Conservation (phyloP, 2,113 vertebrate genomes). For the rat (Rattus norvegicus) region GRCr8 NC_086029.1:60276001-60276500, state of each 20-base stretch:
- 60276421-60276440: background rate
- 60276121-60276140: background rate
- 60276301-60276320: background rate
- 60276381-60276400: background rate
- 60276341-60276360: background rate
- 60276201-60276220: background rate
- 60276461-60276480: background rate
- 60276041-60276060: background rate
- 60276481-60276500: background rate
- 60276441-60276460: background rate
- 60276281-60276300: background rate
- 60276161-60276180: background rate
- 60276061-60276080: background rate
- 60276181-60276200: background rate
- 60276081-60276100: background rate
- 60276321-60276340: background rate
- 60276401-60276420: background rate
- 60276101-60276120: background rate
- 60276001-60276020: background rate
- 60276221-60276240: background rate
- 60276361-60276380: background rate
- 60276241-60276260: background rate
- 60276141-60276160: background rate
- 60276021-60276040: background rate
- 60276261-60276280: background rate